phyloP scores from a whole-genome alignment of 1,140 invertebrate genomes.

The Drosophila bocqueti region DNA sequence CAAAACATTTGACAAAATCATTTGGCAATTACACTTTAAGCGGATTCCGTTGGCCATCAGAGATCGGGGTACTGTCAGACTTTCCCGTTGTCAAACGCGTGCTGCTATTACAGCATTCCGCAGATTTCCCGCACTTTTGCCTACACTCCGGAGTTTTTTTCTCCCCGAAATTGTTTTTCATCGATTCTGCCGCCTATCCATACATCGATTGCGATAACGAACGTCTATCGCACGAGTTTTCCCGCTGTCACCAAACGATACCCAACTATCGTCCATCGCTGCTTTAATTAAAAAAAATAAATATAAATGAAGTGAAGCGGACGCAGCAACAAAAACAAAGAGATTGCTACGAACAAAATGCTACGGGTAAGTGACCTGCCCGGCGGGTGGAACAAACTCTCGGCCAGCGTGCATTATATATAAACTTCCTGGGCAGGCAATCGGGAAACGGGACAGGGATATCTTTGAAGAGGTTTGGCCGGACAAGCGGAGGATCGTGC shows the following conservation, averaged over 20 bases:
- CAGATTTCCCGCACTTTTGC: constrained; percentile 54
- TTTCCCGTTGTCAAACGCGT: constrained; percentile 24
- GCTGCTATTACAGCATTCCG: constrained; percentile 29
- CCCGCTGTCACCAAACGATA: constrained; percentile 9
- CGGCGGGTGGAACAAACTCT: constrained; percentile 8
- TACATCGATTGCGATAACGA: background rate
- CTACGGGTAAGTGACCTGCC: constrained; percentile 60
- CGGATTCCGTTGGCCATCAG: constrained; percentile 3
- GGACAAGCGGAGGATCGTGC: constrained; percentile 95
- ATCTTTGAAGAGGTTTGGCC: constrained; percentile 98
- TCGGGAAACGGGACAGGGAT: constrained; percentile 75
- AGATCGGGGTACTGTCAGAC: background rate
- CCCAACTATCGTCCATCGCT: constrained; percentile 26
- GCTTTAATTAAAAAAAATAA: constrained; percentile 45
- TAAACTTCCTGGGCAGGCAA: constrained; percentile 60
- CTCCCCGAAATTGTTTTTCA: constrained; percentile 8
- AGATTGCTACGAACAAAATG: constrained; percentile 60
- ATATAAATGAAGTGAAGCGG: constrained; percentile 53
- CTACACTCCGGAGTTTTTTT: constrained; percentile 22
- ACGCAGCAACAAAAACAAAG: constrained; percentile 46
- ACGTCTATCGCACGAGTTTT: background rate
- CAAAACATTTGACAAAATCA: constrained; percentile 58
- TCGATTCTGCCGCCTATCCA: background rate
- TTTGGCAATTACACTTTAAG: constrained; percentile 29
- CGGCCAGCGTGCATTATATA: background rate